phyloP scores from a whole-genome alignment of 1,140 invertebrate species.

The Apis mellifera region DNA sequence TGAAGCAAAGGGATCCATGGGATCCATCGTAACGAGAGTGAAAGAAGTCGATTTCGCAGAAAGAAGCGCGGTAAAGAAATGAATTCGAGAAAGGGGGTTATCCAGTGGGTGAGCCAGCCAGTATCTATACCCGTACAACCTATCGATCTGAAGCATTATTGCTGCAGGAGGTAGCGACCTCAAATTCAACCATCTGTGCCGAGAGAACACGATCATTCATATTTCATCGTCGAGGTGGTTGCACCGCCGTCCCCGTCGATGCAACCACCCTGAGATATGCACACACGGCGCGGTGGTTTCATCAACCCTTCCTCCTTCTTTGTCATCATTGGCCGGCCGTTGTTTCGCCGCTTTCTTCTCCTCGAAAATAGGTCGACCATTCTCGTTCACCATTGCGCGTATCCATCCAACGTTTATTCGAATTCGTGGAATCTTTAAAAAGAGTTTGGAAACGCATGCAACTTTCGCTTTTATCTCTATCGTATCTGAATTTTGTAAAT shows the following conservation, averaged over 20 bases:
- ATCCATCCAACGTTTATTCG: not conserved
- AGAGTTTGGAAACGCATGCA: no score
- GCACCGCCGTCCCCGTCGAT: conserved; percentile 49
- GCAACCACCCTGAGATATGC: conserved; percentile 24
- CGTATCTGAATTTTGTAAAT: no score
- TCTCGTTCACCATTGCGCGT: not conserved
- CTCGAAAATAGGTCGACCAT: conserved; percentile 6
- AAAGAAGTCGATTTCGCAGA: not conserved
- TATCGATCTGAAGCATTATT: conserved; percentile 68
- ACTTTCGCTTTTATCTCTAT: no score
- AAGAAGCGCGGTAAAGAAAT: conserved; percentile 52
- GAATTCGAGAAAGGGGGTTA: conserved; percentile 66
- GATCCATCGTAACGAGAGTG: no score
- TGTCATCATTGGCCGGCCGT: not conserved
- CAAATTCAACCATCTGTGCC: conserved; percentile 69
- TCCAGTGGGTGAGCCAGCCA: conserved; percentile 30
- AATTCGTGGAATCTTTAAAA: not conserved
- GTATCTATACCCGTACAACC: conserved; percentile 60
- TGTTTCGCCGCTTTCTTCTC: not conserved
- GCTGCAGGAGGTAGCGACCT: conserved; percentile 67
- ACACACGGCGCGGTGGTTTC: not conserved
- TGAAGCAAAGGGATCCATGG: no score
- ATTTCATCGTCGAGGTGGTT: conserved; percentile 67
- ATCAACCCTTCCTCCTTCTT: not conserved
- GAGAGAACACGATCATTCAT: conserved; percentile 65